Conservation (phyloP, 2,888 invertebrate genomes). For the Autographa pulchrina region DNA sequence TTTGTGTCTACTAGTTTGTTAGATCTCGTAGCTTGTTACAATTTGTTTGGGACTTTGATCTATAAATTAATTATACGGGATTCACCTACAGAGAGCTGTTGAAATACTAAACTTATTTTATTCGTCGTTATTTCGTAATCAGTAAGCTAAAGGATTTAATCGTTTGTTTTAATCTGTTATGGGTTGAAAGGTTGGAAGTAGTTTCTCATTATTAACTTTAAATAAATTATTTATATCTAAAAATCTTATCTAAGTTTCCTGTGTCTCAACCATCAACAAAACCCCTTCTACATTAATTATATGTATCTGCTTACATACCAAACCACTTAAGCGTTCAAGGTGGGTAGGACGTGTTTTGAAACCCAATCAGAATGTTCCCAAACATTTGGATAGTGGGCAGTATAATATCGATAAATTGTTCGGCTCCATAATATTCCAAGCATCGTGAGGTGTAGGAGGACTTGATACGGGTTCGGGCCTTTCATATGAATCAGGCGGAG, state of each 20-base stretch:
- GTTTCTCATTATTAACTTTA: not conserved
- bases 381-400: conserved; percentile 65
- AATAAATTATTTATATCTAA: not conserved
- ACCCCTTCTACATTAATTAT: conserved; percentile 11
- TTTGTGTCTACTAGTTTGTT: conserved; percentile 43
- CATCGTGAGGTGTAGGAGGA: conserved; percentile 62
- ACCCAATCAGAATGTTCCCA: conserved; percentile 66
- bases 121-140: too few relatives aligned
- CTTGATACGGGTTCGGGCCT: conserved; percentile 43
- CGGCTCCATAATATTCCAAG: conserved; percentile 69
- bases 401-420: conserved; percentile 77
- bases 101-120: too few relatives aligned
- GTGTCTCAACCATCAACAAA: not conserved
- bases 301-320: conserved; percentile 44
- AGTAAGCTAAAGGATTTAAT: too few relatives aligned
- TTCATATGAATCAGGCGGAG: conserved; percentile 30
- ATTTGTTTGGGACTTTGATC: conserved; percentile 20
- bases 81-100: not conserved
- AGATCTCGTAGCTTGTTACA: conserved; percentile 57
- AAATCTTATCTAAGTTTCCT: conserved; percentile 3
- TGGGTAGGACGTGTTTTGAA: conserved; percentile 60
- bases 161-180: too few relatives aligned
- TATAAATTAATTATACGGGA: conserved; percentile 1
- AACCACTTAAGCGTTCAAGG: conserved; percentile 63
- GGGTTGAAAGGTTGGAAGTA: not conserved